Base-by-base conservation (phyloP, 2,888 invertebrate species). In the Autographa pulchrina region DNA sequence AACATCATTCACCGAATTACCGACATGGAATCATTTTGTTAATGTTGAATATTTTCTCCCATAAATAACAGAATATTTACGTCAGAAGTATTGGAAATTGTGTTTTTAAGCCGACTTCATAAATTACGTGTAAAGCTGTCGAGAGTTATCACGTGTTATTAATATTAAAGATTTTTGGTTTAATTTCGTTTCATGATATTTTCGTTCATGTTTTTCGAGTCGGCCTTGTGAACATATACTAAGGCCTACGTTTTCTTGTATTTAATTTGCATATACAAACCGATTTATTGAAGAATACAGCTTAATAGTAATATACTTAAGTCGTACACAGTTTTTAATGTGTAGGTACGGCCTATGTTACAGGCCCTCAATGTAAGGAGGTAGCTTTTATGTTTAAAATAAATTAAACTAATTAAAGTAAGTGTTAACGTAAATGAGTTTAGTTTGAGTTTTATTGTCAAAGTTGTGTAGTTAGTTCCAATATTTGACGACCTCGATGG, bases 11-110 rank as follows among this genome's bases (percentile, higher is more conserved):
- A 6, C 11, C 2, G 14, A 32, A 56, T 52, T 7, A 63, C 41
- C 59, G n/a, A 25, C 31, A 16, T 32, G 38, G 9, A 56, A 56
- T 64, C 14, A 61, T 32, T 60, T 25, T 48, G 9, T 7, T 68
- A 41, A 62, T 65, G 18, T 31, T 20, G 43, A 56, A 41, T 25
- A 25, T 56, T 56, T 20, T 56, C 54, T 13, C 13, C 2, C 54
- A 6, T 20, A 56, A 56, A 56, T 56, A n/a, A 25, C 54, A 25
- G 20, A 25, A 20, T 20, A 25, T 25, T 52, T 7, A 32, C 25
- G 25, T 25, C 31, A 8, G 31, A 67, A 56, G 20, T 67, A 54
- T 60, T 13, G 60, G 11, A 35, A 68, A 69, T 52, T 65, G 11
- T 58, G 54, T 61, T 66, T 18, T 52, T 18, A 25, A 61, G 8